A percentile compares a stretch with the other conserved stretches of the same genome.
Evolutionary conservation across 2,797 vertebrate genomes (phyloP).

Genomic region (Esox lucius): DNA sequence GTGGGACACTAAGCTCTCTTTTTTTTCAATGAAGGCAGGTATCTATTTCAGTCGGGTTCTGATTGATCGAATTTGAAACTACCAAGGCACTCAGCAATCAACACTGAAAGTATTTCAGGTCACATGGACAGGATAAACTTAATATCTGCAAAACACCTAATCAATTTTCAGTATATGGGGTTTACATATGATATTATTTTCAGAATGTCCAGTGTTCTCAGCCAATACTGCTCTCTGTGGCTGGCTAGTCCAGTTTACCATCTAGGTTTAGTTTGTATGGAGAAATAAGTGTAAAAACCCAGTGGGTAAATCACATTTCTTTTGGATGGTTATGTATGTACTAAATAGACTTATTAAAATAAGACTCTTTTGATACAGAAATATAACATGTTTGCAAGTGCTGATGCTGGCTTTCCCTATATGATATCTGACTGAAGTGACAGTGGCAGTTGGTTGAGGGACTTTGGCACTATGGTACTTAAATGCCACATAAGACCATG

Average conservation of each 20-base stretch:
- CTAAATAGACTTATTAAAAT: constrained; percentile 3
- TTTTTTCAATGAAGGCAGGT: neutral
- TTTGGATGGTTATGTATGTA: constrained; percentile 19
- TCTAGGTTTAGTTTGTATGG: neutral
- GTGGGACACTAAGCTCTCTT: neutral
- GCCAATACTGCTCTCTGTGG: neutral
- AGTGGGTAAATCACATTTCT: constrained; percentile 16
- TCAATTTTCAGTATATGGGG: neutral
- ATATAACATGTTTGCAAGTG: constrained; percentile 1
- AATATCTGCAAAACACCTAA: neutral
- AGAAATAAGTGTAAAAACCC: constrained; percentile 15
- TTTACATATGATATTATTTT: neutral
- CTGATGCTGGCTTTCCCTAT: constrained; percentile 7
- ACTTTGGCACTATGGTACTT: neutral
- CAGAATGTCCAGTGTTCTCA: neutral
- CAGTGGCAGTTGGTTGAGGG: neutral
- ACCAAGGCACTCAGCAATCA: neutral
- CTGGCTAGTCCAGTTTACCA: no score
- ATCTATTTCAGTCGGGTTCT: neutral
- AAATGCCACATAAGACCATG: neutral
- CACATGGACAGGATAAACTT: neutral
- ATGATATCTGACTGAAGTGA: constrained; percentile 17
- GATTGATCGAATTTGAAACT: neutral
- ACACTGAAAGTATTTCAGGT: neutral
- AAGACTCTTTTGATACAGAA: constrained; percentile 8